Percentiles rank a stretch among this genome's conserved stretches.
phyloP scores from a whole-genome alignment of 1,140 invertebrate species.

The Colletes gigas region DNA sequence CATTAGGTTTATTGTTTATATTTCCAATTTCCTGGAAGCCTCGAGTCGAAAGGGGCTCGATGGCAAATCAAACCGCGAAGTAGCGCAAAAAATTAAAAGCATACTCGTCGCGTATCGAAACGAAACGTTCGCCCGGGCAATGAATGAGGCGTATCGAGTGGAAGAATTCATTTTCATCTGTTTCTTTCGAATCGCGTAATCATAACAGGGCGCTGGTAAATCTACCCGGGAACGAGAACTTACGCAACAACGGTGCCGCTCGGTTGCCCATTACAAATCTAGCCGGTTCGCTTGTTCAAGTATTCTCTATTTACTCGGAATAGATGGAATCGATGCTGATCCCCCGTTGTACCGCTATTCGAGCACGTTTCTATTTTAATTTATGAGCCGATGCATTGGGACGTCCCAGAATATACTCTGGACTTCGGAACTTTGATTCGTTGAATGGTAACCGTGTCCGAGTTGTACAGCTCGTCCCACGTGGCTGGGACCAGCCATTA shows the following conservation, averaged over 20 bases:
- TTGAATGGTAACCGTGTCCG: neutral
- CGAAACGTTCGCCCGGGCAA: constrained; percentile 12
- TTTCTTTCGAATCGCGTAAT: constrained; percentile 11
- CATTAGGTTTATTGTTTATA: too few relatives aligned
- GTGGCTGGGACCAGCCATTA: too few relatives aligned
- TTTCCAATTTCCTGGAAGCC: neutral
- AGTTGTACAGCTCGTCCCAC: too few relatives aligned
- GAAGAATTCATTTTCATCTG: constrained; percentile 10
- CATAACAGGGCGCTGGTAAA: constrained; percentile 16
- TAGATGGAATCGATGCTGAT: constrained; percentile 55
- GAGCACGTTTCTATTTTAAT: constrained; percentile 35
- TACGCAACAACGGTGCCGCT: constrained; percentile 18
- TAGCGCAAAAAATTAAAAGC: constrained; percentile 21
- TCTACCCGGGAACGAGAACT: constrained; percentile 36
- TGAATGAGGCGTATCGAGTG: neutral
- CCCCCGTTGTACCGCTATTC: neutral
- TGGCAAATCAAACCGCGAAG: neutral
- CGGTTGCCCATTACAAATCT: constrained; percentile 10
- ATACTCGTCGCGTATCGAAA: constrained; percentile 9
- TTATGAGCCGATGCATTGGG: neutral
- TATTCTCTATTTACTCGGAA: constrained; percentile 43
- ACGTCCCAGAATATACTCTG: neutral
- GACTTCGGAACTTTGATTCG: neutral
- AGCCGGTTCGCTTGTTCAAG: constrained; percentile 30
- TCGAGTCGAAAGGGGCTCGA: neutral